These are phyloP conservation scores for Isoperla grammatica DNA, from an alignment of 2,888 invertebrate species.

Conservation along the genomic window DNA sequence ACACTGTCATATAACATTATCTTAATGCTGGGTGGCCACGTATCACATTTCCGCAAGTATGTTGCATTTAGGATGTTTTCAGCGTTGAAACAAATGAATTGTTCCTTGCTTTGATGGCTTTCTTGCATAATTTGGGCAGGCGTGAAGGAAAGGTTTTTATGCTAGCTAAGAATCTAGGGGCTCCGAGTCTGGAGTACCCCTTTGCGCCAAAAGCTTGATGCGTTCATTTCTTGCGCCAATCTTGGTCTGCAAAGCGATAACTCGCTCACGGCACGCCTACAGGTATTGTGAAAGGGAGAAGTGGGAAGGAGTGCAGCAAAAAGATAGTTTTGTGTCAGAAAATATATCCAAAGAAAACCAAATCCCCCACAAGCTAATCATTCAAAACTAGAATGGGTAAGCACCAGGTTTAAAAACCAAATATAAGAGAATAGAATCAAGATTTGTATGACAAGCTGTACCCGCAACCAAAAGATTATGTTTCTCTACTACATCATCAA, in stretches of 20 bases:
- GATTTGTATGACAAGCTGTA: no score
- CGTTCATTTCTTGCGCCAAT: slow-evolving; percentile 83
- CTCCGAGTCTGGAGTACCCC: slow-evolving; percentile 78
- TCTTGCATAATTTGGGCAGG: slow-evolving; percentile 17
- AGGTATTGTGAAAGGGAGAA: slow-evolving; percentile 20
- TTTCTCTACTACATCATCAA: neutral
- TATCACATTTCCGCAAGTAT: slow-evolving; percentile 28
- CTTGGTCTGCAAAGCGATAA: slow-evolving; percentile 81
- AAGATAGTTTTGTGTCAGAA: slow-evolving; percentile 44
- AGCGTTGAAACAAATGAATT: neutral
- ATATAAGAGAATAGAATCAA: no score
- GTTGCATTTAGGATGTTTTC: slow-evolving; percentile 3
- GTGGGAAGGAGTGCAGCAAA: slow-evolving; percentile 41
- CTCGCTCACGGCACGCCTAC: slow-evolving; percentile 78
- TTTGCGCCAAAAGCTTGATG: slow-evolving; percentile 79
- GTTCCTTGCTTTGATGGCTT: neutral
- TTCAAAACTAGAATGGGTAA: no score
- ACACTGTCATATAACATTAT: neutral
- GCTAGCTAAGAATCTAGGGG: slow-evolving; percentile 60
- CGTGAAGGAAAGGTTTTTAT: slow-evolving; percentile 36
- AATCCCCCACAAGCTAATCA: slow-evolving; percentile 11
- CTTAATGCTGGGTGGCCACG: slow-evolving; percentile 31
- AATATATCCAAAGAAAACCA: slow-evolving; percentile 13
- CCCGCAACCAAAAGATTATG: no score
- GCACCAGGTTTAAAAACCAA: no score